These are phyloP conservation scores for Sthenelais limicola DNA, from an alignment of 2,888 invertebrate genomes.

Conservation along the genomic window DNA sequence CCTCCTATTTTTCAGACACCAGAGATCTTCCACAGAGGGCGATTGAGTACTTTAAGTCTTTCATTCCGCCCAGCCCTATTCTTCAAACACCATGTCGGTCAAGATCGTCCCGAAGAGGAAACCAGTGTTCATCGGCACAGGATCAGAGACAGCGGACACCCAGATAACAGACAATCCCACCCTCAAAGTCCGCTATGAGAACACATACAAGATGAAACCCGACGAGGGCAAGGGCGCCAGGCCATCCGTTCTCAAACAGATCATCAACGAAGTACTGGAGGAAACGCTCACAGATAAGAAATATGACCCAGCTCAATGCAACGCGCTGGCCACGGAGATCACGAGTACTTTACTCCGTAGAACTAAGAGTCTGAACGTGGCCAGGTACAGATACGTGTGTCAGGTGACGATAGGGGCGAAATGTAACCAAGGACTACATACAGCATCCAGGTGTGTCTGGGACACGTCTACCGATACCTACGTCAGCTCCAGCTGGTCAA, in stretches of 20 bases:
- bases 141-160: slow-evolving; percentile 15
- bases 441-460: slow-evolving; percentile 18
- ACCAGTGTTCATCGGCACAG: slow-evolving; percentile 11
- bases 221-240: neutral
- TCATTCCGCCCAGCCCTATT: too few relatives aligned
- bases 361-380: neutral
- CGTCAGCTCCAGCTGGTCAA: slow-evolving; percentile 7
- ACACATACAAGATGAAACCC: slow-evolving; percentile 21
- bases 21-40: too few relatives aligned
- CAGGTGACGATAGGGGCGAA: slow-evolving; percentile 19
- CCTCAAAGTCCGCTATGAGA: neutral
- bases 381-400: slow-evolving; percentile 19
- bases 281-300: neutral
- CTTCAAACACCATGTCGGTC: slow-evolving; percentile 8
- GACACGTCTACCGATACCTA: slow-evolving; percentile 18
- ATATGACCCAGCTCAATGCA: neutral
- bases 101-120: neutral
- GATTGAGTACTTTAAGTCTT: too few relatives aligned
- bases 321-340: neutral
- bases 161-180: neutral
- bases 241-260: neutral
- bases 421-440: neutral
- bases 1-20: too few relatives aligned
- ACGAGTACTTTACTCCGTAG: slow-evolving; percentile 4
- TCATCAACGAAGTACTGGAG: neutral